Base-by-base conservation (phyloP, 2,113 vertebrate genomes). In the Hemiscyllium ocellatum region DNA sequence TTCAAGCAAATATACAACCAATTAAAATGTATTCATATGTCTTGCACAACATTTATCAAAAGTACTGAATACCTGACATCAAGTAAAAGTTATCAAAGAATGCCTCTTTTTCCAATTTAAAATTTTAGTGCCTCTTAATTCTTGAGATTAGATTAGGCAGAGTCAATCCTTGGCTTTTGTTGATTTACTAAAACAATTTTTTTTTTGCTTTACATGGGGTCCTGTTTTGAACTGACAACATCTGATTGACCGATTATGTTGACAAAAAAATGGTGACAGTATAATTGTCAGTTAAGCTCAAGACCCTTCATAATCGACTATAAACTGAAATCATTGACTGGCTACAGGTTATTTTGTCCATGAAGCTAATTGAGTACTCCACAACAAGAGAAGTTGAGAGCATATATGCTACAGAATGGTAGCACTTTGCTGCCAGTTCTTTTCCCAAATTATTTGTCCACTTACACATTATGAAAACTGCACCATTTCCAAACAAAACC, bases 371-470 rank as follows among this genome's bases (percentile, higher is more conserved):
- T 95, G 22, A 50, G 22, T 17, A 10, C 26, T 47, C 68, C 42
- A 52, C 68, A 47, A 76, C 4, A 37, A 19, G 68, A 95, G 47
- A 95, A 95, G 94, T 42, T 95, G 68, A 70, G 13, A 95, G 26
- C 24, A 72, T 94, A 94, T 69, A 94, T 68, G 47, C 91, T 69
- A 26, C 61, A 93, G 61, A 37, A 93, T 93, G 17, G n/a, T 37
- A 37, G 29, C 89, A 68, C n/a, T 19, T 93, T 66, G 22, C 66
- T 93, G 56, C 89, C 56, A 93, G 89, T 93, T 93, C 65, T 86
- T 56, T 86, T 56, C 56, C 33, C 42, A 83, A 83, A 83, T 47
- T 42, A 83, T 42, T 93, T 10, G 13, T 52, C 85, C 17, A 66
- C 17, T 93, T 3, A 12, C 37, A 52, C 52, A 90, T 61, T 61